Conservation (phyloP, 2,113 vertebrate genomes). For the Hemibagrus wyckioides region DNA sequence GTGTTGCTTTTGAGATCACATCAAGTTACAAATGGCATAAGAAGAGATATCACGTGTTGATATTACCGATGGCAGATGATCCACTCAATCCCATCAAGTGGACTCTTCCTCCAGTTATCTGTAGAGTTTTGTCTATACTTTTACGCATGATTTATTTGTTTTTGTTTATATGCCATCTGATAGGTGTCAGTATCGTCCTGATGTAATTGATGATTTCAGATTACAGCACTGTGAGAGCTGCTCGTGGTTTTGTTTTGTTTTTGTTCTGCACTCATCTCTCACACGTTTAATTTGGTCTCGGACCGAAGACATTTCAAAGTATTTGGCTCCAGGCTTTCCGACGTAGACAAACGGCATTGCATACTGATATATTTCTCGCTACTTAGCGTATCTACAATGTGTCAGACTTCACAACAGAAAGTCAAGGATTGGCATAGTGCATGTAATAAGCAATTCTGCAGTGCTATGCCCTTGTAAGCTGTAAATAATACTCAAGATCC, state of each 20-base stretch:
- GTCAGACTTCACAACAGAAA: neutral
- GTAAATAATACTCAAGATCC: neutral
- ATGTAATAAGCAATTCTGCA: neutral
- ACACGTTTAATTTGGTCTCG: constrained; percentile 56
- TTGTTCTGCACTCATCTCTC: constrained; percentile 72
- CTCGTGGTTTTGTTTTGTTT: too few relatives aligned
- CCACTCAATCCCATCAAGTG: neutral
- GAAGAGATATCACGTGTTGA: constrained; percentile 19
- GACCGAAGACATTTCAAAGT: constrained; percentile 4
- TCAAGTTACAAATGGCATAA: constrained; percentile 17
- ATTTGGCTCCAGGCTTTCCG: constrained; percentile 8
- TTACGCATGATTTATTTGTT: constrained; percentile 30
- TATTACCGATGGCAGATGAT: neutral
- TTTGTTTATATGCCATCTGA: constrained; percentile 30
- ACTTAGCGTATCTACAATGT: constrained; percentile 23
- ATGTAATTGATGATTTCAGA: constrained; percentile 70
- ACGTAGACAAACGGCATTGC: neutral
- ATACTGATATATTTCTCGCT: neutral
- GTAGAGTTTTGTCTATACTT: neutral
- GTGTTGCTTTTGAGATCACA: constrained; percentile 37
- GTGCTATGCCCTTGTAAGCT: neutral
- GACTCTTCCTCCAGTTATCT: neutral
- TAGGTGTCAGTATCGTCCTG: constrained; percentile 50
- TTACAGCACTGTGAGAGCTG: constrained; percentile 64
- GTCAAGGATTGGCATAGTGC: neutral